phyloP scores from a whole-genome alignment of 1,140 invertebrate genomes.

The Hermatobates lingyangjiaoensis region DNA sequence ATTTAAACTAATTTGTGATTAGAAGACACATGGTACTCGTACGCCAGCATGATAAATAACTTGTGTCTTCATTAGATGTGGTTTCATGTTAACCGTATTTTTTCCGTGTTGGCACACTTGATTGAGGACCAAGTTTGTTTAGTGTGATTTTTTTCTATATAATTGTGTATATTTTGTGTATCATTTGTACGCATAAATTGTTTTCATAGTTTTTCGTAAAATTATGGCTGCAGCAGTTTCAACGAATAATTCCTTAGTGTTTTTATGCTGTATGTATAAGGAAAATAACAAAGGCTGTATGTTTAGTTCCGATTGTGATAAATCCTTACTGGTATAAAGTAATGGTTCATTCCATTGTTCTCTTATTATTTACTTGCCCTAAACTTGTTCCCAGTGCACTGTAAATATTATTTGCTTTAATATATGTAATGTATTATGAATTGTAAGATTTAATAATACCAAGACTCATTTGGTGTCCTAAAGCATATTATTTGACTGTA shows the following conservation, averaged over 20 bases:
- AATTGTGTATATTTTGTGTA: conserved; percentile 9
- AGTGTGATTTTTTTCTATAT: conserved; percentile 1
- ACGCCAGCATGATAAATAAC: not conserved
- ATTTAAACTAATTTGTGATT: not conserved
- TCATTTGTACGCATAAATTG: conserved; percentile 1
- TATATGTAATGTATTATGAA: conserved; percentile 14
- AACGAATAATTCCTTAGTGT: conserved; percentile 8
- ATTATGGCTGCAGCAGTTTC: conserved; percentile 6
- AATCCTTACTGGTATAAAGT: not conserved
- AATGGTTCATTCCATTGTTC: conserved; percentile 5
- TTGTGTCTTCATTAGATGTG: not conserved
- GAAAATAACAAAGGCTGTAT: conserved; percentile 11
- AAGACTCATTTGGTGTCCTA: conserved; percentile 14
- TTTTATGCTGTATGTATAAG: conserved; percentile 2
- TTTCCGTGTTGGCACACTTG: conserved; percentile 4
- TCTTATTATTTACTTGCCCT: conserved; percentile 6
- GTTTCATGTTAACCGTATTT: conserved; percentile 3
- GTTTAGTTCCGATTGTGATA: conserved; percentile 10
- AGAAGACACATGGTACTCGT: not conserved
- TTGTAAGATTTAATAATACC: conserved; percentile 16
- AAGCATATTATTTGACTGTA: conserved; percentile 19
- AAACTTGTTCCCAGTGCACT: conserved; percentile 2
- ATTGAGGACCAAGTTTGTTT: conserved; percentile 10
- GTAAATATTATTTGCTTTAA: conserved; percentile 15
- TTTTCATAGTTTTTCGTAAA: conserved; percentile 1